Percentiles rank a stretch among this genome's conserved stretches.
Evolutionary conservation across 2,797 vertebrate species (phyloP).

Genomic region (Gambelia wislizenii): DNA sequence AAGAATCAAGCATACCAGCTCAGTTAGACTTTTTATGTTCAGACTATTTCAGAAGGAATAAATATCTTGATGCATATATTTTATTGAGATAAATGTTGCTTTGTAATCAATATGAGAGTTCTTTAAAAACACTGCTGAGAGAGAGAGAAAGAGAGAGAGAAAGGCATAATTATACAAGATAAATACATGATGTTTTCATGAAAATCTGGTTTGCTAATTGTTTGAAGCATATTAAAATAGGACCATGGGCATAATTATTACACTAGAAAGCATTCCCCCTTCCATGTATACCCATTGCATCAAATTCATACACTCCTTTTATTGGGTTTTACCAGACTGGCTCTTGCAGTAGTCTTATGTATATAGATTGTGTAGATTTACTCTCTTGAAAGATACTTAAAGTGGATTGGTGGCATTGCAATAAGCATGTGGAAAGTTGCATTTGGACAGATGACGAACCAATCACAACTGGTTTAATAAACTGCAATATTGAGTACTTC

Average conservation of each 20-base stretch:
- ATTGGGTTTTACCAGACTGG: neutral
- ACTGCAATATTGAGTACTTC: neutral
- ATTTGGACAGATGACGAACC: neutral
- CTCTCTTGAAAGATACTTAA: neutral
- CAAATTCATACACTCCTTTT: neutral
- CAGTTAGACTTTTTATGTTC: constrained; percentile 45
- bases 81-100: constrained; percentile 22
- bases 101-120: constrained; percentile 30
- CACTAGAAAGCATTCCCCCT: neutral
- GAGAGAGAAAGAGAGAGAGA: neutral
- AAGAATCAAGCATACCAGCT: constrained; percentile 38
- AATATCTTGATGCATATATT: constrained; percentile 32
- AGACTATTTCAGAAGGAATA: constrained; percentile 36
- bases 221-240: neutral
- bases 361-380: neutral
- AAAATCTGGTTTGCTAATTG: neutral
- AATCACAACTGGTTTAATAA: neutral
- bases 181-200: neutral
- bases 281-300: neutral
- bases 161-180: neutral
- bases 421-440: neutral
- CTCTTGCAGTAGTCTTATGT: neutral
- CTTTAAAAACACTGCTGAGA: neutral
- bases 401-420: neutral
- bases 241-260: neutral